Percentiles rank a stretch among this genome's conserved stretches.
phyloP scores from a whole-genome alignment of 2,113 vertebrate species.

The Hippocampus barbouri region DNA sequence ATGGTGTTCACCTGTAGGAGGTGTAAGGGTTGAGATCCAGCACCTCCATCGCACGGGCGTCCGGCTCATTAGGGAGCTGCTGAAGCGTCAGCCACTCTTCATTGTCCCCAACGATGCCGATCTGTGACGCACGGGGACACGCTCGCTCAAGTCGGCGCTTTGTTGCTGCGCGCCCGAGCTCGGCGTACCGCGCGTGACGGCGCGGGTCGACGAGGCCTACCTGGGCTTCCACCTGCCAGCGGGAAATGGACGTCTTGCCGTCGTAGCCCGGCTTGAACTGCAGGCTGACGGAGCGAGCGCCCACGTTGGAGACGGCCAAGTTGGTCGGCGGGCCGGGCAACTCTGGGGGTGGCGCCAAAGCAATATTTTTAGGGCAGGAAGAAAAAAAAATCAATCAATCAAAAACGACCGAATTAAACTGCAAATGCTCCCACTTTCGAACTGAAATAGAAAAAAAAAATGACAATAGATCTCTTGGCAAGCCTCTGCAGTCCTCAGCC shows the following conservation, averaged over 20 bases:
- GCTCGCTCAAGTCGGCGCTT: not conserved
- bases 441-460: too few species aligned
- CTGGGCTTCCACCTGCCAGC: conserved; percentile 95
- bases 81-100: conserved; percentile 87
- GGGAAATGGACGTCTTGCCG: conserved; percentile 95
- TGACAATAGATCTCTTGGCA: too few species aligned
- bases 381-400: too few species aligned
- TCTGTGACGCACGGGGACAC: conserved; percentile 65
- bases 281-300: conserved; percentile 86
- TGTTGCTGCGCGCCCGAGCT: too few species aligned
- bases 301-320: conserved; percentile 93
- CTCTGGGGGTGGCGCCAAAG: conserved; percentile 66
- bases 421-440: too few species aligned
- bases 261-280: conserved; percentile 95
- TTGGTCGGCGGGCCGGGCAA: conserved; percentile 92
- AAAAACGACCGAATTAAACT: too few species aligned
- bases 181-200: not conserved
- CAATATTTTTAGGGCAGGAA: too few species aligned
- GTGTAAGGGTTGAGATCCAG: conserved; percentile 86
- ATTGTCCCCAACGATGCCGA: conserved; percentile 83
- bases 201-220: conserved; percentile 54
- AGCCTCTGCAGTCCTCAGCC: too few species aligned
- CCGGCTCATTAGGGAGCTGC: conserved; percentile 86
- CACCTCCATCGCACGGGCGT: conserved; percentile 86
- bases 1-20: conserved; percentile 81